A percentile compares a stretch with the other conserved stretches of the same genome.
These are phyloP conservation scores for Yoshiicerus persimilis DNA, from an alignment of 1,140 invertebrate species.

Conservation along the genomic window DNA sequence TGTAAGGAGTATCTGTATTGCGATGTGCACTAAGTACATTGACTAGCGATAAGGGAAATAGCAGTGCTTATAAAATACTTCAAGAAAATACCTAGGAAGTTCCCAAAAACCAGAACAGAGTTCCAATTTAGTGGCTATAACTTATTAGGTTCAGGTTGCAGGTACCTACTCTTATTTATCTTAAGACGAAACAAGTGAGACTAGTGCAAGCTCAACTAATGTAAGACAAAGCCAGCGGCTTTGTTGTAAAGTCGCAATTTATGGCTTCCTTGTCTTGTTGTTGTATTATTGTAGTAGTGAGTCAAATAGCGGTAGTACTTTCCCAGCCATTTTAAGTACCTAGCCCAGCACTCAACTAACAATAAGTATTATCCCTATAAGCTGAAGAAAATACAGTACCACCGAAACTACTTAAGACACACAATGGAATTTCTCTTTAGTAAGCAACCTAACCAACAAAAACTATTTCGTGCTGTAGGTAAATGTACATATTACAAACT, in stretches of 20 bases:
- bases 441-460: not conserved
- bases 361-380: not conserved
- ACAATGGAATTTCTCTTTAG: not conserved
- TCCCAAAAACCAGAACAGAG: not conserved
- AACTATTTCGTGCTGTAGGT: not conserved
- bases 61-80: not conserved
- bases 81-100: too few relatives aligned
- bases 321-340: not conserved
- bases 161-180: not conserved
- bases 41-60: not conserved
- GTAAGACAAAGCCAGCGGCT: not conserved
- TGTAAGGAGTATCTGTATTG: not conserved
- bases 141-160: not conserved
- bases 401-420: not conserved
- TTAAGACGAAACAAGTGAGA: not conserved
- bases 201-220: constrained; percentile 5
- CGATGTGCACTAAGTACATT: not conserved
- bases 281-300: not conserved
- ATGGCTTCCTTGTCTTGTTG: not conserved
- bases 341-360: not conserved
- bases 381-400: not conserved
- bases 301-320: not conserved
- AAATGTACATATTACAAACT: not conserved
- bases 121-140: constrained; percentile 9
- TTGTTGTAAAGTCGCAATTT: constrained; percentile 6